Evolutionary conservation across 2,113 vertebrate species (phyloP), one percentile per base, ranked within the genome.

Genomic region (Mesocricetus auratus): DNA sequence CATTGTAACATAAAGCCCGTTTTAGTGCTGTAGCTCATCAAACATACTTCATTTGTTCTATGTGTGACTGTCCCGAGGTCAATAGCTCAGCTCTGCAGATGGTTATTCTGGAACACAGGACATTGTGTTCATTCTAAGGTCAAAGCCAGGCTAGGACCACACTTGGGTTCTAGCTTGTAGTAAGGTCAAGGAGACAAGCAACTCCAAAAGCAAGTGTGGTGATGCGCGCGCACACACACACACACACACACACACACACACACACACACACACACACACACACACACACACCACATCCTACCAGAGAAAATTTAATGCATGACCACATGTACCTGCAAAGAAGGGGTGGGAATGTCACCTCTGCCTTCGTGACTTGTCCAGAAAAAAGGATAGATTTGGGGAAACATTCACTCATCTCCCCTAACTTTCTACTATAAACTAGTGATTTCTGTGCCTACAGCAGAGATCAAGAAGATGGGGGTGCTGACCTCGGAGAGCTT

Each of bases 191-290:
- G 29, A 79, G 7, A 26, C 13, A 36, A 45, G 24, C 13, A 91
- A 88, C 58, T 91, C 94, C 17, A 68, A 50, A 97, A 96, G 19
- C 19, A 45, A 77, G 50, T 89, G 73, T 74, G n/a, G 39, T 33
- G 39, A 87, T 17, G 74, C 60, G 47, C 13, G 68, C 2, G 29
- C 15, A 45, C 50, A 77, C 71, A 64, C 21, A 71, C 6, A 36
- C 19, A 31, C 50, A 60, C 85, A 47, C 74, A 47, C 45, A 47
- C 42, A 78, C 75, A 78, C 75, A 78, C 75, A 78, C 75, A 78
- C 47, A 79, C 77, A 78, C 74, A 47, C 24, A 47, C 74, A 75
- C 39, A 45, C 73, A 75, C 74, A 47, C 45, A 31, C 42, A 47
- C 45, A 8, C 66, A 1, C 58, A 92, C 66, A 16, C 9, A 36